Evolutionary conservation across 2,888 invertebrate genomes (phyloP).

Genomic region (Eucriotettix oculatus): DNA sequence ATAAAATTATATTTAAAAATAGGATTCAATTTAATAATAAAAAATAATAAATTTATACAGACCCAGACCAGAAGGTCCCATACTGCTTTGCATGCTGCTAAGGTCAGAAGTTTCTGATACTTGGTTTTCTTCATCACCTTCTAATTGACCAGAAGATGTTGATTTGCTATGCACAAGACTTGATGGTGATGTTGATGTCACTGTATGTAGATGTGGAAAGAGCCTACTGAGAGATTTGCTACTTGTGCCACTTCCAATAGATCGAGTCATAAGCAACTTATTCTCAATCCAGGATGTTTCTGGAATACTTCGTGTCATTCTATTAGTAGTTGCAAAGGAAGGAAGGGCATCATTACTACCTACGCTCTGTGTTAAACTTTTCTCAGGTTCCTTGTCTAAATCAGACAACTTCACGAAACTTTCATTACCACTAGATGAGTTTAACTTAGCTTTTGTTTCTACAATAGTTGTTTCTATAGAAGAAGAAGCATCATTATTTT

Average conservation of each 20-base stretch:
- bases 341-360: conserved; percentile 2
- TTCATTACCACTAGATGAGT: neutral
- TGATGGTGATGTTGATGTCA: conserved; percentile 1
- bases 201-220: conserved; percentile 37
- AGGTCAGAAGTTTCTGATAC: conserved; percentile 28
- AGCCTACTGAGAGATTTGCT: conserved; percentile 31
- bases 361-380: conserved; percentile 4
- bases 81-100: conserved; percentile 33
- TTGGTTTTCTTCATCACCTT: conserved; percentile 17
- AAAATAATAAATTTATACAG: conserved; percentile 16
- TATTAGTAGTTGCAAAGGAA: conserved; percentile 13
- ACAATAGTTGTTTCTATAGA: too few relatives aligned
- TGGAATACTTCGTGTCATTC: conserved; percentile 52
- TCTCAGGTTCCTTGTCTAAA: conserved; percentile 39
- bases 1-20: neutral
- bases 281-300: conserved; percentile 49
- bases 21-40: neutral
- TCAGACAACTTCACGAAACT: conserved; percentile 61
- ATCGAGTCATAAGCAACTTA: conserved; percentile 33
- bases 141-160: conserved; percentile 4
- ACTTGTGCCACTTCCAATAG: conserved; percentile 9
- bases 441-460: too few relatives aligned
- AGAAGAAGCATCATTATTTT: too few relatives aligned
- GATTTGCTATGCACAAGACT: conserved; percentile 5
- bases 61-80: conserved; percentile 29